Base-by-base conservation (phyloP, 1,140 invertebrate species). In the Temnothorax longispinosus region DNA sequence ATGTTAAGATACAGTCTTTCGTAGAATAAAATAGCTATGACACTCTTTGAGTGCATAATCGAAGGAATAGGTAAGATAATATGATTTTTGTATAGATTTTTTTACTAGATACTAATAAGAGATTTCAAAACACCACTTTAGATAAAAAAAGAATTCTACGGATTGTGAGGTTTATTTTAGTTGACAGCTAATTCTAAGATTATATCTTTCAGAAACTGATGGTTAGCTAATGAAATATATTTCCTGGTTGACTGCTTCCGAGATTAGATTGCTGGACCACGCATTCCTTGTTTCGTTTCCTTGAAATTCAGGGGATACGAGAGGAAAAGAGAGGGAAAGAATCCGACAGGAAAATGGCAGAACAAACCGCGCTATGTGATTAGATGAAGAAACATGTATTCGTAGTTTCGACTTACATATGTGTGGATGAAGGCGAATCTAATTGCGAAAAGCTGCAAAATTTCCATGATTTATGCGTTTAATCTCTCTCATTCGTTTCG, bases 231-330 rank as follows among this genome's bases (percentile, higher is more conserved):
- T 38, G 2, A 72, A 60, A 7, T 47, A 38, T 27, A 44, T 5
- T 35, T 60, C 50, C 27, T 47, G 27, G n/a, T 52, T 74, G 54
- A 84, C 80, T 84, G 44, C 50, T 38, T 50, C 13, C 69, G 15
- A 74, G 80, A 65, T 82, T 50, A 84, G 44, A 75, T n/a, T 38
- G 41, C 67, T 50, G 67, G 67, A 82, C n/a, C 52, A 21, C 11
- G 60, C 2, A 21, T 72, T 84, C 27, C 56, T 32, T 27, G 11
- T 82, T 60, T 84, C n/a, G 8, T 82, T 60, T 58, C 67, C 27
- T 60, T 75, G 52, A 32, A 21, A 82, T 58, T 44, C 38, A 58
- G 11, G 18, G 44, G 0, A 10, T 47, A 10, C 5, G 54, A 21
- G 41, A 82, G 54, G 7, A 60, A 50, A 74, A 74, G 27, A 50